Evolutionary conservation across 1,140 invertebrate species (phyloP).

Genomic region (Mercenaria mercenaria): DNA sequence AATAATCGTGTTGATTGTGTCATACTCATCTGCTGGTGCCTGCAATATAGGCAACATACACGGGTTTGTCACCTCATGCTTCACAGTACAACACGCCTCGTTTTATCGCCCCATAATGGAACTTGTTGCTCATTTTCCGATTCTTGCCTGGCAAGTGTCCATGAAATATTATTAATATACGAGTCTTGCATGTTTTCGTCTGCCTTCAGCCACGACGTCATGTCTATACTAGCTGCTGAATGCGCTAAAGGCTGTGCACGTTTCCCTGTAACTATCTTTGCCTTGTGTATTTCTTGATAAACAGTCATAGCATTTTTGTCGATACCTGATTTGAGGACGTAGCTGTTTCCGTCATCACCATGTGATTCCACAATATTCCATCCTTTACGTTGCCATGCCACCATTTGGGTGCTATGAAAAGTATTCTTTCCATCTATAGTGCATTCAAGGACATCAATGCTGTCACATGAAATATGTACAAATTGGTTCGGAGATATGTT

Average conservation of each 20-base stretch:
- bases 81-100: background rate
- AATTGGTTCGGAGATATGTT: no score
- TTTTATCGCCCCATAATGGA: conserved; percentile 6
- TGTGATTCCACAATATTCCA: background rate
- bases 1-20: conserved; percentile 30
- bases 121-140: background rate
- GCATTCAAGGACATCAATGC: conserved; percentile 49
- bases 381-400: background rate
- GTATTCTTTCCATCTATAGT: conserved; percentile 45
- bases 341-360: background rate
- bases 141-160: background rate
- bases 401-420: conserved; percentile 34
- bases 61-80: background rate
- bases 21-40: conserved; percentile 50
- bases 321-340: no score
- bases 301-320: background rate
- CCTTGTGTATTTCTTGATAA: background rate
- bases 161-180: background rate
- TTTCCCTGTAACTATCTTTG: no score
- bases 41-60: conserved; percentile 40
- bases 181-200: background rate
- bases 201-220: background rate
- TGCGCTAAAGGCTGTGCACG: background rate
- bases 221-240: background rate
- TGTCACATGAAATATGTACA: background rate